A percentile compares a stretch with the other conserved stretches of the same genome.
phyloP scores from a whole-genome alignment of 64 coral and sea anemone genomes.

The Pocillopora verrucosa region DNA sequence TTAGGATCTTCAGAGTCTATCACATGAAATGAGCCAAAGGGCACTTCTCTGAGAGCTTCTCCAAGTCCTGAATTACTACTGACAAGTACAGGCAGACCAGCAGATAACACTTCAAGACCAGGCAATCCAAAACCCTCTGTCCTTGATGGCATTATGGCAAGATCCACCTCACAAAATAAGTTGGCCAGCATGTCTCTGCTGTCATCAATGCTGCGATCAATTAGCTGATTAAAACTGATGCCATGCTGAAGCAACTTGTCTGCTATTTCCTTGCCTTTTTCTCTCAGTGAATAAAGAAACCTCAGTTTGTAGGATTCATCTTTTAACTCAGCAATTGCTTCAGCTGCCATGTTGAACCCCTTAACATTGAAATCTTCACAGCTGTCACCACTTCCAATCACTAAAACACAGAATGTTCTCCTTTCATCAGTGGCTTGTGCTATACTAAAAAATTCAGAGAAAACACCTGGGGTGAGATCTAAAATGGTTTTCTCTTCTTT shows the following conservation, averaged over 20 bases:
- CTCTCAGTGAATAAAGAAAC: background rate
- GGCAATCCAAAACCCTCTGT: conserved; percentile 10
- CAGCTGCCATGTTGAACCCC: background rate
- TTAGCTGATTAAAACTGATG: background rate
- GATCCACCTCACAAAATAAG: conserved; percentile 28
- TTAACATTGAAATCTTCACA: conserved; percentile 11
- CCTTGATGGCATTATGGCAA: conserved; percentile 18
- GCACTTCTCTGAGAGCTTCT: background rate
- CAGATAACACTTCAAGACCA: conserved; percentile 27
- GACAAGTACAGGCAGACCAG: conserved; percentile 9
- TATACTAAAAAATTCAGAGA: background rate
- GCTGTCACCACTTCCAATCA: conserved; percentile 6
- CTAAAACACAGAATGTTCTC: background rate
- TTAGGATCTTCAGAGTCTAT: background rate
- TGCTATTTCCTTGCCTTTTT: background rate
- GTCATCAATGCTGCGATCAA: background rate
- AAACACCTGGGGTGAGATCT: background rate
- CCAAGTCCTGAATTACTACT: conserved; percentile 29
- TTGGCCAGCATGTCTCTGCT: background rate
- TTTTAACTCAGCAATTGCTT: conserved; percentile 17
- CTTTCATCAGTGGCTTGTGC: background rate
- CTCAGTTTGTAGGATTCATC: background rate
- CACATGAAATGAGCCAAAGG: background rate
- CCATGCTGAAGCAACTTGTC: background rate
- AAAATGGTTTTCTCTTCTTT: background rate